Percentiles rank a stretch among this genome's conserved stretches.
Conservation (phyloP, 2,113 vertebrate genomes). For the Rissa tridactyla region DNA sequence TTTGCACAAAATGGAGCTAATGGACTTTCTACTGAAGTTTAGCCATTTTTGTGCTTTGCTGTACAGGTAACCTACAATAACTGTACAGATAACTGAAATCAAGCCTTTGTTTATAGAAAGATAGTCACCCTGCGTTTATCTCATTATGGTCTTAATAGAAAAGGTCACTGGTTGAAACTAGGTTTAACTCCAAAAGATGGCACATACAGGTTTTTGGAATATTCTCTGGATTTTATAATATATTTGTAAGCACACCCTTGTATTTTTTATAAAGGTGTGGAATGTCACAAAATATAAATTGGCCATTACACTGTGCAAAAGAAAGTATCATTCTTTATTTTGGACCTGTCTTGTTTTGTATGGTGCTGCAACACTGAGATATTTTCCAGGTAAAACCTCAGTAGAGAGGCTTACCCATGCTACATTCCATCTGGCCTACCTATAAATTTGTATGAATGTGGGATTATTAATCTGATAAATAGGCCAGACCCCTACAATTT, state of each 20-base stretch:
- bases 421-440: neutral
- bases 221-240: neutral
- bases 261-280: neutral
- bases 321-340: neutral
- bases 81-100: neutral
- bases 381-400: neutral
- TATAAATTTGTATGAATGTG: neutral
- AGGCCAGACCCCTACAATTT: neutral
- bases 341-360: neutral
- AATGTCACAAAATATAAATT: neutral
- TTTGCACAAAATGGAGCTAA: neutral
- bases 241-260: neutral
- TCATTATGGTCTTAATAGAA: neutral
- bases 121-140: neutral
- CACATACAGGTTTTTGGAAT: neutral
- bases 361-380: neutral
- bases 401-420: neutral
- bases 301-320: neutral
- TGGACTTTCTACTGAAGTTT: neutral
- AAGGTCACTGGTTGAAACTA: neutral
- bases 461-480: neutral
- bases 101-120: neutral
- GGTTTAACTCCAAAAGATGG: neutral
- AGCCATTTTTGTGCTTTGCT: neutral
- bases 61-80: neutral